Percentiles rank a stretch among this genome's conserved stretches.
Evolutionary conservation across 2,113 vertebrate species (phyloP).

Genomic region (Cygnus buccinator): DNA sequence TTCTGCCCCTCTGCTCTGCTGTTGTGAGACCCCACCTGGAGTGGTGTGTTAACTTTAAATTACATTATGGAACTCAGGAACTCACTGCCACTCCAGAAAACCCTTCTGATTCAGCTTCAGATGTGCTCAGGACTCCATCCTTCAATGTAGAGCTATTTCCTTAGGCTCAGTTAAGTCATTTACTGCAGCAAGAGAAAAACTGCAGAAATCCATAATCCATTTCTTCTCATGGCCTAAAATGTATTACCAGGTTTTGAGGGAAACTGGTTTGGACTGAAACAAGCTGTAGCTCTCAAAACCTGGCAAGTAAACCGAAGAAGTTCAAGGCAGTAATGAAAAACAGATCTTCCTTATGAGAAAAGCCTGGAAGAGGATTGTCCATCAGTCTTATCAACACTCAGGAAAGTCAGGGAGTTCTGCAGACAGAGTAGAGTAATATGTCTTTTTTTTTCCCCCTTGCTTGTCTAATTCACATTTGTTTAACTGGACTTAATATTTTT

Average conservation of each 20-base stretch:
- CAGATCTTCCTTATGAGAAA: not conserved
- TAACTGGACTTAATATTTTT: not conserved
- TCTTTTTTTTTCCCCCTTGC: no score
- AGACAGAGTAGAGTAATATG: no score
- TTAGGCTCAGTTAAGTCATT: not conserved
- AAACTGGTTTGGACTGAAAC: not conserved
- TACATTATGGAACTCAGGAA: not conserved
- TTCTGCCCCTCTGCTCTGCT: no score
- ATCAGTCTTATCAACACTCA: not conserved
- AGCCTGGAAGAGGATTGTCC: not conserved
- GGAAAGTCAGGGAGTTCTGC: not conserved
- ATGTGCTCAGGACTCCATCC: not conserved
- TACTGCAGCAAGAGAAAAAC: not conserved
- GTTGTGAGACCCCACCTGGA: no score
- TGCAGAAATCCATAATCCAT: not conserved
- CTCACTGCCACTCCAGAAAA: not conserved
- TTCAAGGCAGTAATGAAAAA: slow-evolving; percentile 7
- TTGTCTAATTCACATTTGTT: not conserved
- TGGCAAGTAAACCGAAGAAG: not conserved
- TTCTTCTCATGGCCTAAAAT: not conserved
- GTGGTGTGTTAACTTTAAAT: not conserved
- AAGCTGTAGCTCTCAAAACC: not conserved
- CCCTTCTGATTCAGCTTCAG: not conserved
- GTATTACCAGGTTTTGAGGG: not conserved
- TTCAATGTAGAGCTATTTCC: not conserved